Percentiles rank a stretch among this genome's conserved stretches.
These are phyloP conservation scores for Acanthurus lineatus DNA, from an alignment of 2,797 vertebrate species.

Conservation along the genomic window DNA sequence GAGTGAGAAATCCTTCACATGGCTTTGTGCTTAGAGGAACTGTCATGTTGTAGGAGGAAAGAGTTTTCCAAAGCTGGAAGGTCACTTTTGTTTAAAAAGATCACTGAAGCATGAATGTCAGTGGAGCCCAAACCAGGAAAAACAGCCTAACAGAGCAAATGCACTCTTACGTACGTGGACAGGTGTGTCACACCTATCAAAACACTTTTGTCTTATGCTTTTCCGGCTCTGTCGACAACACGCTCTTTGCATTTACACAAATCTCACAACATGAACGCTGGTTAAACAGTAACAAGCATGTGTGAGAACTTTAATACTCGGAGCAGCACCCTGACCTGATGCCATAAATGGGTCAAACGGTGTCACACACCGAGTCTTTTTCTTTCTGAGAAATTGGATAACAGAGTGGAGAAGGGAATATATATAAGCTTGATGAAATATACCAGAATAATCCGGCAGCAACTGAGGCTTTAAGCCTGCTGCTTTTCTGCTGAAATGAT, in stretches of 20 bases:
- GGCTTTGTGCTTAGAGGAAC: background rate
- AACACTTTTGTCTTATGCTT: background rate
- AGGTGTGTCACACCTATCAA: background rate
- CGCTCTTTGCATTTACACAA: background rate
- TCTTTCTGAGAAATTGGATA: conserved; percentile 17
- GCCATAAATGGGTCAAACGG: background rate
- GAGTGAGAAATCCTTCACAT: background rate
- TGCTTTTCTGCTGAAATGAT: conserved; percentile 42
- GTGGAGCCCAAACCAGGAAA: background rate
- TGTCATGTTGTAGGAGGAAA: conserved; percentile 5
- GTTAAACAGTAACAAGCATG: background rate
- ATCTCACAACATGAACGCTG: background rate
- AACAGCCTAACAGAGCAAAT: background rate
- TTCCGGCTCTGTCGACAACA: background rate
- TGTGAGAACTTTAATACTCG: background rate
- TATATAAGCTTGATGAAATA: conserved; percentile 41
- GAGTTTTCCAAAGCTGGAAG: background rate
- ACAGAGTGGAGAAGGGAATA: conserved; percentile 4
- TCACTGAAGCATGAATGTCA: background rate
- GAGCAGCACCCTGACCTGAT: background rate
- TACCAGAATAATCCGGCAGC: conserved; percentile 59
- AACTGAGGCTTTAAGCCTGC: conserved; percentile 35
- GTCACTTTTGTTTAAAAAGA: background rate
- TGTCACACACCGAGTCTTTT: background rate
- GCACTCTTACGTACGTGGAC: background rate